Evolutionary conservation across 2,113 vertebrate genomes (phyloP), one percentile per base, ranked within the genome.

Genomic region (Accipiter cooperii): DNA sequence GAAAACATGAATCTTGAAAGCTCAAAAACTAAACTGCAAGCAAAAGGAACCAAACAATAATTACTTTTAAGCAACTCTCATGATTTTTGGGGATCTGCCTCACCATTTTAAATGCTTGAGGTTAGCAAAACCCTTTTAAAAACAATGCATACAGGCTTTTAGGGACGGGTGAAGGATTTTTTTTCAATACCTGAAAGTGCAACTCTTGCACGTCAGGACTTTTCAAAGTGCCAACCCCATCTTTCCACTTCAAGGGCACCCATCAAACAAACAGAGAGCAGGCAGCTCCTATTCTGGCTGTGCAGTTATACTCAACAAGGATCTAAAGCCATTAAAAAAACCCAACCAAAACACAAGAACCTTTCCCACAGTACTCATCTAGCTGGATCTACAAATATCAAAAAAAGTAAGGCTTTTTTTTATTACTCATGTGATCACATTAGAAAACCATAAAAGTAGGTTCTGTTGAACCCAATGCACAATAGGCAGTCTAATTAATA

Each of bases 1-100:
- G 87, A 91, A 91, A 94, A 88, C 38, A 92, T 90, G 87, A 91
- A 91, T 94, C 89, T 63, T 60, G 66, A 77, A 93, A 77, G 58
- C 46, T 93, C 75, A 47, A 83, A 95, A 95, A 63, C 29, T 26
- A 80, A 51, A 88, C 58, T 87, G 66, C 54, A 95, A 91, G 60
- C n/a, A 91, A 93, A 90, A 94, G 17, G 46, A 93, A 83, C 14
- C 11, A 79, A 93, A 75, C 13, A 68, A n/a, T 25, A 89, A 82
- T 40, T 84, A 46, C 68, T 96, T 94, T 95, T 83, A 89, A 89
- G 84, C 51, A 81, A 66, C 29, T 49, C 38, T 84, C 36, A 49
- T 80, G 46, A 79, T 74, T 84, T 89, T 77, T 66, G 31, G 20
- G 44, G 49, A 24, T 74, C 47, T 65, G 12, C 36, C 42, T 88